These are phyloP conservation scores for Hucho hucho DNA, from an alignment of 2,113 vertebrate species.

Conservation along the genomic window DNA sequence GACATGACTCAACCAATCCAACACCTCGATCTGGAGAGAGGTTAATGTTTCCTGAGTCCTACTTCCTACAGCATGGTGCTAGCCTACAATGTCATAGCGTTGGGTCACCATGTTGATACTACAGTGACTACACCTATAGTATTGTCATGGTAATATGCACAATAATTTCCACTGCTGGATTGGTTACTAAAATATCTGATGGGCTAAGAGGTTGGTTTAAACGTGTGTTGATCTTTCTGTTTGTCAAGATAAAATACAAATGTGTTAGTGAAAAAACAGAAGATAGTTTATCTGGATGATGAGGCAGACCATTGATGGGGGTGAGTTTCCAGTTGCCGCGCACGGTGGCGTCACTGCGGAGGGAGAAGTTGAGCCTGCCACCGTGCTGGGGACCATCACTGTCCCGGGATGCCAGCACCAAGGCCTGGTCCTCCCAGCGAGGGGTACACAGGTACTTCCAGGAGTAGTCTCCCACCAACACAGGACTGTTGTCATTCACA, in stretches of 20 bases:
- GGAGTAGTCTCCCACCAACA: conserved; percentile 76
- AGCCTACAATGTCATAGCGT: background rate
- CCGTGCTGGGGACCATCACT: conserved; percentile 68
- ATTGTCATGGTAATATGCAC: too few relatives aligned
- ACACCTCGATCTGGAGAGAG: background rate
- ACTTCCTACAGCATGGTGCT: background rate
- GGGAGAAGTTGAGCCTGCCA: conserved; percentile 76
- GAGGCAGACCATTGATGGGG: conserved; percentile 74
- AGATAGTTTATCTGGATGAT: too few relatives aligned
- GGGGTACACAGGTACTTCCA: conserved; percentile 83
- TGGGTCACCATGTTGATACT: background rate
- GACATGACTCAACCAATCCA: background rate
- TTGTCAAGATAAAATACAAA: too few relatives aligned
- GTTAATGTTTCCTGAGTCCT: background rate
- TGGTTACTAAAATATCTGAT: too few relatives aligned
- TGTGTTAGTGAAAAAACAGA: too few relatives aligned
- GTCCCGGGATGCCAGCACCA: conserved; percentile 75
- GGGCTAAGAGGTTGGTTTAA: too few relatives aligned
- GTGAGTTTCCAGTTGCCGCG: conserved; percentile 80
- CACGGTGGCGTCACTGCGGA: conserved; percentile 74
- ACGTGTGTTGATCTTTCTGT: too few relatives aligned
- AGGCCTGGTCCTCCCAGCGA: conserved; percentile 76
- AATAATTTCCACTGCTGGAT: too few relatives aligned
- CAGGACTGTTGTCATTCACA: conserved; percentile 77
- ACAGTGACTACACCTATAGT: too few relatives aligned